A percentile compares a stretch with the other conserved stretches of the same genome.
phyloP scores from a whole-genome alignment of 2,113 vertebrate genomes.

The Condylura cristata region DNA sequence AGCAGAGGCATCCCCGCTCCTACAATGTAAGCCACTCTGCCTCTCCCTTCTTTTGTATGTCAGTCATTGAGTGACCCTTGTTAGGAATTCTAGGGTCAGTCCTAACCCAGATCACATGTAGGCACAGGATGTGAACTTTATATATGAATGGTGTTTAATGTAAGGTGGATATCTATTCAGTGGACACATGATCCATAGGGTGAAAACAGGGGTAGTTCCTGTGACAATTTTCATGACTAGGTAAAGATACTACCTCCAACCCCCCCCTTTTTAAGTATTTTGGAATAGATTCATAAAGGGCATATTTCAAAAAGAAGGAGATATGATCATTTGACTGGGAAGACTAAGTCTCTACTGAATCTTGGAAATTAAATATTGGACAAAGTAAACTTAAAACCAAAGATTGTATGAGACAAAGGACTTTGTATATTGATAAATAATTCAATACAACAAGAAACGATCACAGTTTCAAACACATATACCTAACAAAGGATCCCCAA shows the following conservation, averaged over 20 bases:
- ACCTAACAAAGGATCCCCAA: background rate
- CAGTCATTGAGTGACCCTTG: conserved; percentile 19
- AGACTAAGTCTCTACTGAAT: background rate
- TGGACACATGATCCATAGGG: background rate
- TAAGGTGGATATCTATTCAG: background rate
- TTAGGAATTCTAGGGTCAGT: background rate
- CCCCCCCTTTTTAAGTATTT: conserved; percentile 23
- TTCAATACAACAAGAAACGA: background rate
- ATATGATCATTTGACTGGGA: background rate
- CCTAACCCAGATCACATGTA: background rate
- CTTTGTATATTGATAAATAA: background rate
- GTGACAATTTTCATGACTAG: background rate
- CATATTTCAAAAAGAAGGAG: background rate
- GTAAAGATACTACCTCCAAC: too few relatives aligned
- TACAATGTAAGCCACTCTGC: conserved; percentile 93
- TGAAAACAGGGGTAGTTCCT: conserved; percentile 10
- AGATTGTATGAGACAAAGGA: background rate
- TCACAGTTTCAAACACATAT: conserved; percentile 1
- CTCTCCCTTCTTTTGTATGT: background rate
- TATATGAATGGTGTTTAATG: background rate
- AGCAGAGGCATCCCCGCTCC: conserved; percentile 96
- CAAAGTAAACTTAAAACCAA: conserved; percentile 41
- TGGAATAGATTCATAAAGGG: background rate
- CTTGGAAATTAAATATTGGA: conserved; percentile 30
- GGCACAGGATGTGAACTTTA: conserved; percentile 32